Conservation (phyloP, 2,113 vertebrate species). For the Misgurnus mizolepis region DNA sequence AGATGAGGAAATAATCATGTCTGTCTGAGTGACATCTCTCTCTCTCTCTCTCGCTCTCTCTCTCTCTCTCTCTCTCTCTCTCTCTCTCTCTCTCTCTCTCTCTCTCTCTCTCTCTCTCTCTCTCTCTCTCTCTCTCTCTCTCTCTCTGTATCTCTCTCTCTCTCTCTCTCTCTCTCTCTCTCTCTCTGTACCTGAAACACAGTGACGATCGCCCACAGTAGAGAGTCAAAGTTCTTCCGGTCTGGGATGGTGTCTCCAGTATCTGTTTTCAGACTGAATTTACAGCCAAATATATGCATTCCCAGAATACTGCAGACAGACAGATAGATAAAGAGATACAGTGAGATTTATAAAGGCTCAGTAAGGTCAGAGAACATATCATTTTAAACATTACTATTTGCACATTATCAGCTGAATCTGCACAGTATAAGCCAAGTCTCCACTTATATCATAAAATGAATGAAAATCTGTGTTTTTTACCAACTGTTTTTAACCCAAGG, state of each 20-base stretch:
- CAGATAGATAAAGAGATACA: neutral
- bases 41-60: neutral
- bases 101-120: conserved; percentile 11
- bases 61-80: conserved; percentile 30
- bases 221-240: conserved; percentile 95
- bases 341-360: neutral
- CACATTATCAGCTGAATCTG: no score
- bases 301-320: conserved; percentile 84
- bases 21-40: neutral
- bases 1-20: conserved; percentile 5
- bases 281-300: conserved; percentile 99
- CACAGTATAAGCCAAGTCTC: no score
- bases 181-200: conserved; percentile 89
- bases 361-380: neutral
- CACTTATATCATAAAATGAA: no score
- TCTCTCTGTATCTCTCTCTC: conserved; percentile 59
- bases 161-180: neutral
- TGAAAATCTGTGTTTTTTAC: no score
- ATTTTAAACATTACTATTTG: no score
- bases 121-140: neutral
- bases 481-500: no score
- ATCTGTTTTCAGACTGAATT: conserved; percentile 94
- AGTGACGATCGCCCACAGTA: conserved; percentile 96
- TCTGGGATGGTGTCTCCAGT: conserved; percentile 93
- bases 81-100: conserved; percentile 14